phyloP scores from a whole-genome alignment of 2,797 vertebrate species.

The Taeniopygia guttata region DNA sequence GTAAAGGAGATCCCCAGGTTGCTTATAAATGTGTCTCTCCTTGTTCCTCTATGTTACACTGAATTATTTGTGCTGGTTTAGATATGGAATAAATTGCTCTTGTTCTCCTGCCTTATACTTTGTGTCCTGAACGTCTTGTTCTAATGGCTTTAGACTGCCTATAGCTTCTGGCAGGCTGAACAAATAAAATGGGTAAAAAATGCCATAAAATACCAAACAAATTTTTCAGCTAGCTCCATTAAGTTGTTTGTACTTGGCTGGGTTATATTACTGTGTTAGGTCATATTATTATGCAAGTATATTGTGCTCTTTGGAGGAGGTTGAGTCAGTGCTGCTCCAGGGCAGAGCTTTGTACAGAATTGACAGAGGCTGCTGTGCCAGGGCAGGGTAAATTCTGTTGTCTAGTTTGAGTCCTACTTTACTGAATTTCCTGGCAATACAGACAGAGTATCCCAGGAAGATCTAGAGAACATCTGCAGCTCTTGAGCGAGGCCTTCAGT shows the following conservation, averaged over 20 bases:
- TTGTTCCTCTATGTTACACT: not conserved
- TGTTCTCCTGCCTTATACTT: not conserved
- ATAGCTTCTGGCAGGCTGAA: conserved; percentile 3
- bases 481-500: not conserved
- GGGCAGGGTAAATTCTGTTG: not conserved
- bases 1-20: not conserved
- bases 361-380: fast-evolving
- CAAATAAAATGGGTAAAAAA: not conserved
- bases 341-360: not conserved
- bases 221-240: not conserved
- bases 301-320: not conserved
- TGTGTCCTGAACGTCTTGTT: conserved; percentile 8
- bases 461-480: not conserved
- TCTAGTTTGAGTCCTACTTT: not conserved
- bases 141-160: not conserved
- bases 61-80: not conserved
- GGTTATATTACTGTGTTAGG: not conserved
- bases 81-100: not conserved
- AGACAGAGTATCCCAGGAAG: not conserved
- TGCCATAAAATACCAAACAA: not conserved
- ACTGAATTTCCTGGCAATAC: not conserved
- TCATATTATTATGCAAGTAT: not conserved
- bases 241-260: conserved; percentile 1
- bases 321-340: not conserved
- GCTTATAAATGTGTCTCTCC: not conserved